Percentiles rank a stretch among this genome's conserved stretches.
phyloP scores from a whole-genome alignment of 2,888 invertebrate genomes.

The Lepidochrysops patricia region DNA sequence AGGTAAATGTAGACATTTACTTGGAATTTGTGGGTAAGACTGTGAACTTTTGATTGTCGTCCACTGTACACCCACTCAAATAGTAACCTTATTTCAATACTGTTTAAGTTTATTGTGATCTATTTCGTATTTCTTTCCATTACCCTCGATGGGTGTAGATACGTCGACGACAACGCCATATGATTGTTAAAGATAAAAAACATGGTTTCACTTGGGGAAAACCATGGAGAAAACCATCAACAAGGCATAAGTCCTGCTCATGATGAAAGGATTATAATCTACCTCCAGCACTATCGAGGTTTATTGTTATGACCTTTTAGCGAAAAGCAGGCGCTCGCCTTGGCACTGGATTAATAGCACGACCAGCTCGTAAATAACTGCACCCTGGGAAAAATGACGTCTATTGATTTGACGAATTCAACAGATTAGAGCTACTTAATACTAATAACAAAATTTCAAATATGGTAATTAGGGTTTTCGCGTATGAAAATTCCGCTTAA shows the following conservation, averaged over 20 bases:
- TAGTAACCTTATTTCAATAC: neutral
- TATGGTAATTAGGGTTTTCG: no score
- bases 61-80: neutral
- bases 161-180: no score
- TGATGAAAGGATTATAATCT: neutral
- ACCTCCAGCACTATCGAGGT: neutral
- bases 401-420: no score
- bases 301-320: slow-evolving; percentile 4
- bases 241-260: neutral
- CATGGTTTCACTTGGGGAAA: no score
- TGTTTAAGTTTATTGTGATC: no score
- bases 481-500: no score
- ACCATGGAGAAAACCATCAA: no score
- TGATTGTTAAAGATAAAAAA: no score
- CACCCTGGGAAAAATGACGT: neutral
- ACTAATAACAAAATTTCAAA: no score
- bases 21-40: neutral
- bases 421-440: no score
- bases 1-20: slow-evolving; percentile 1
- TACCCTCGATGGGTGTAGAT: no score
- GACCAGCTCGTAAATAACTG: neutral
- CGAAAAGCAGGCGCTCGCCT: slow-evolving; percentile 1
- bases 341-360: slow-evolving; percentile 6
- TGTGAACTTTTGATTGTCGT: neutral
- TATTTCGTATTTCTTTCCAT: no score